Percentiles rank a stretch among this genome's conserved stretches.
Evolutionary conservation across 2,113 vertebrate species (phyloP).

Genomic region (Oreochromis spilurus): DNA sequence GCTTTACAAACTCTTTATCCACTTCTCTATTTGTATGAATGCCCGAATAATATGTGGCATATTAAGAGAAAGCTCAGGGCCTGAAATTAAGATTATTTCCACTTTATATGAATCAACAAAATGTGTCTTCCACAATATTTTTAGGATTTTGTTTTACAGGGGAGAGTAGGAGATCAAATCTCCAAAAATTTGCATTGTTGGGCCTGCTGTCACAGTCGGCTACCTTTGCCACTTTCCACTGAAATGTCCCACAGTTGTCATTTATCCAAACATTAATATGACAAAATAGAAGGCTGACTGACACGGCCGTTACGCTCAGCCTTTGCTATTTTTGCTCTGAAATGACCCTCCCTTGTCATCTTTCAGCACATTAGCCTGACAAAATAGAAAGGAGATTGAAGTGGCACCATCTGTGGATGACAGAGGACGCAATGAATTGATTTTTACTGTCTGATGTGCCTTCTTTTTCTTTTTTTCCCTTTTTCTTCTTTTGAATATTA

Average conservation of each 20-base stretch:
- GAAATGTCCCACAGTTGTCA: constrained; percentile 42
- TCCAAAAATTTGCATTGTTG: not conserved
- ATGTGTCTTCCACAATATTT: not conserved
- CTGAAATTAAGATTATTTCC: constrained; percentile 20
- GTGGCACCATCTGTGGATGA: constrained; percentile 58
- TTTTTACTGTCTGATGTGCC: constrained; percentile 48
- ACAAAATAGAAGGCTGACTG: constrained; percentile 46
- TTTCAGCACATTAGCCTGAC: constrained; percentile 61
- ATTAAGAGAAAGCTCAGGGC: not conserved
- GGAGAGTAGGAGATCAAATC: not conserved
- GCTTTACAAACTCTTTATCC: too few relatives aligned
- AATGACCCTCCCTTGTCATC: constrained; percentile 62
- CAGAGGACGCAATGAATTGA: constrained; percentile 54
- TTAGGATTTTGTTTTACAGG: not conserved
- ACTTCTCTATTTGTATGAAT: too few relatives aligned
- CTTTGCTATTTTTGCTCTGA: constrained; percentile 53
- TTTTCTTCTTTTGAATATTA: not conserved
- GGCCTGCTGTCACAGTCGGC: constrained; percentile 22
- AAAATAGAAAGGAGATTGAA: constrained; percentile 63
- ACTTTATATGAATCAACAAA: not conserved
- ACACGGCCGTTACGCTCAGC: constrained; percentile 40
- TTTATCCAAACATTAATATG: constrained; percentile 42
- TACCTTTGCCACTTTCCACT: constrained; percentile 29
- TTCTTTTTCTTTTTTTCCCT: not conserved
- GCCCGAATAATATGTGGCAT: too few relatives aligned